These are phyloP conservation scores for Porites rus DNA, from an alignment of 92 coral and sea anemone species.

Conservation along the genomic window DNA sequence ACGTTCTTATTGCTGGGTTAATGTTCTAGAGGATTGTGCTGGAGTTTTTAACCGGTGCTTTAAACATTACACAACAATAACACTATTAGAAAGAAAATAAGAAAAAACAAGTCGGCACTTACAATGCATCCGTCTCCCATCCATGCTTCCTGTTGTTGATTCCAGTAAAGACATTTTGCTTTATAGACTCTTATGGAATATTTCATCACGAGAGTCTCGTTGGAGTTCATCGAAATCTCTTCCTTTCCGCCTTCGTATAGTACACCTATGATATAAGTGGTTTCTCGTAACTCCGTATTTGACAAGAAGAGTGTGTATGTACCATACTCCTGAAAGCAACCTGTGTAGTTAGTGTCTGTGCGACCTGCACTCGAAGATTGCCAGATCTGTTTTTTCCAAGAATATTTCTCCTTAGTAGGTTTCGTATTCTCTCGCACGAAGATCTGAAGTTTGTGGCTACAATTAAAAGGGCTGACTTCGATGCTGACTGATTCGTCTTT, in stretches of 20 bases:
- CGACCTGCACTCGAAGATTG: background rate
- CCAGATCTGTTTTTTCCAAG: constrained; percentile 55
- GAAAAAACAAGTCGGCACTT: constrained; percentile 8
- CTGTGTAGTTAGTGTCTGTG: constrained; percentile 1
- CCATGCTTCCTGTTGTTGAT: constrained; percentile 66
- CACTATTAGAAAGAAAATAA: background rate
- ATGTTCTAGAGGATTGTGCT: too few relatives aligned
- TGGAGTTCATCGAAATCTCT: background rate
- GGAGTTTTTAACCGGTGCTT: too few relatives aligned
- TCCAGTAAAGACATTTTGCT: constrained; percentile 90
- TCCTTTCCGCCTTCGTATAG: constrained; percentile 21
- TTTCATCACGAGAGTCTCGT: constrained; percentile 29
- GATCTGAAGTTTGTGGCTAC: constrained; percentile 52
- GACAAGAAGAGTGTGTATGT: constrained; percentile 61
- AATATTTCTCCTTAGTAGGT: constrained; percentile 56
- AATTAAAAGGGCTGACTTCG: constrained; percentile 62
- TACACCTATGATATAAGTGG: constrained; percentile 69
- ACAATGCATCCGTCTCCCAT: constrained; percentile 81
- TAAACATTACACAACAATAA: background rate
- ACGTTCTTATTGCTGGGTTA: too few relatives aligned
- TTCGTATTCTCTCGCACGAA: constrained; percentile 27
- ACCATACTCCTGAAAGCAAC: constrained; percentile 36
- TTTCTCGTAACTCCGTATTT: constrained; percentile 43
- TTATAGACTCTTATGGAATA: constrained; percentile 70
- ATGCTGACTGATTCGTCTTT: constrained; percentile 65